phyloP scores from a whole-genome alignment of 2,888 invertebrate species.

The Mongoloraphidia duomilia region DNA sequence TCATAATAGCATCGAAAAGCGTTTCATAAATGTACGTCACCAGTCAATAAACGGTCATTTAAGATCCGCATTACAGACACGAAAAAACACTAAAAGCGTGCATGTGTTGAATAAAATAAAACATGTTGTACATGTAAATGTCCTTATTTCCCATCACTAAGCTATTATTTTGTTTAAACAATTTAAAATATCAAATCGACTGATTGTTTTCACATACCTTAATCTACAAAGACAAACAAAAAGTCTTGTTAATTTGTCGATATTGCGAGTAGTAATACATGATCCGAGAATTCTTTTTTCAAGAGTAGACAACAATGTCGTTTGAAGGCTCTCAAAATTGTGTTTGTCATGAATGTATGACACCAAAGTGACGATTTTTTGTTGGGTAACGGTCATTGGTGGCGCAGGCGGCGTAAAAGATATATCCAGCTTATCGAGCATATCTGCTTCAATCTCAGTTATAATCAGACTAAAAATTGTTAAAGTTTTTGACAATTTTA shows the following conservation, averaged over 20 bases:
- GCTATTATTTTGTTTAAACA: too few species aligned
- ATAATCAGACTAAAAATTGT: constrained; percentile 19
- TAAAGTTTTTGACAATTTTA: too few species aligned
- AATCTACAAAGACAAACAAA: neutral
- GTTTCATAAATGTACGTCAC: too few species aligned
- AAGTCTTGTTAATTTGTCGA: neutral
- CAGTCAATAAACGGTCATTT: too few species aligned
- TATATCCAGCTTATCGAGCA: constrained; percentile 23
- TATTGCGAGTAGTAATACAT: neutral
- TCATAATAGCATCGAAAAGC: too few species aligned
- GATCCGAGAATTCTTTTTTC: constrained; percentile 17
- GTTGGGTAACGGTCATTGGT: constrained; percentile 28
- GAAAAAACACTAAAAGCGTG: too few species aligned
- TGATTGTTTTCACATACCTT: neutral
- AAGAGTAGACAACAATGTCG: constrained; percentile 16
- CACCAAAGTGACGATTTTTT: constrained; percentile 28
- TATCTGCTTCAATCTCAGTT: constrained; percentile 16
- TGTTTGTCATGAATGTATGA: constrained; percentile 22
- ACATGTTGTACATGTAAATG: too few species aligned
- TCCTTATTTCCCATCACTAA: too few species aligned
- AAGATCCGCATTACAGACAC: too few species aligned
- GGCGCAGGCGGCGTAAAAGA: constrained; percentile 31
- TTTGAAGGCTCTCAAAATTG: constrained; percentile 16
- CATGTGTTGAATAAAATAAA: too few species aligned
- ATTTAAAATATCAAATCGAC: too few species aligned